These are phyloP conservation scores for Ornithoptera alexandrae DNA, from an alignment of 2,888 invertebrate genomes.

Conservation along the genomic window DNA sequence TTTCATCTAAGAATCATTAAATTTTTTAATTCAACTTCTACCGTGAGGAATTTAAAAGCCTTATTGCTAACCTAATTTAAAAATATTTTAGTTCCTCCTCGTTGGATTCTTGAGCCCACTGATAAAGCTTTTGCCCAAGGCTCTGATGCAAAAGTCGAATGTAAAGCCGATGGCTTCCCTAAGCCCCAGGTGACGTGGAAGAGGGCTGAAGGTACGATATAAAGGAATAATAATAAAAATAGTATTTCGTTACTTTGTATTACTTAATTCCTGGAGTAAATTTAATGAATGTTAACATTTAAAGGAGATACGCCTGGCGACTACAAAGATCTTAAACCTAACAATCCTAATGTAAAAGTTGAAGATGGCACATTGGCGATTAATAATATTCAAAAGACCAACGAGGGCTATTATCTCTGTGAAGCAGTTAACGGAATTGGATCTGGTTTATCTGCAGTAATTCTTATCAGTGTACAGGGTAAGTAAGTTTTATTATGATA, in stretches of 20 bases:
- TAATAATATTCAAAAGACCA: slow-evolving; percentile 93
- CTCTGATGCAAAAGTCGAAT: slow-evolving; percentile 95
- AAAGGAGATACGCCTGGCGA: slow-evolving; percentile 94
- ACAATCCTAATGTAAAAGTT: slow-evolving; percentile 93
- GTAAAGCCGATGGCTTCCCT: slow-evolving; percentile 97
- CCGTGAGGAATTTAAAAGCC: neutral
- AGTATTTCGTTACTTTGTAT: too few relatives aligned
- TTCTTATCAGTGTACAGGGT: slow-evolving; percentile 96
- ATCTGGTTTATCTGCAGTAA: slow-evolving; percentile 95
- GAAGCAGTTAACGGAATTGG: slow-evolving; percentile 98
- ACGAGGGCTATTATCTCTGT: slow-evolving; percentile 96
- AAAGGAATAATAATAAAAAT: too few relatives aligned
- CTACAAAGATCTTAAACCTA: slow-evolving; percentile 94
- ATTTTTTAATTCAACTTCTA: too few relatives aligned
- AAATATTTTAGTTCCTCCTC: slow-evolving; percentile 91
- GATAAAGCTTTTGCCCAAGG: slow-evolving; percentile 97
- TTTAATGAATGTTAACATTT: slow-evolving; percentile 33
- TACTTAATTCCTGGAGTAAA: neutral
- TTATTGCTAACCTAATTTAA: slow-evolving; percentile 20
- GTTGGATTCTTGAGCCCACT: slow-evolving; percentile 96
- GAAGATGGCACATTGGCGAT: slow-evolving; percentile 96
- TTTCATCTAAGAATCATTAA: too few relatives aligned
- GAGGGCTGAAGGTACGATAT: slow-evolving; percentile 93
- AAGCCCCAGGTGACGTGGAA: slow-evolving; percentile 97
- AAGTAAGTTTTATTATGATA: slow-evolving; percentile 33